Evolutionary conservation across 2,888 invertebrate genomes (phyloP).

Genomic region (Drosophila histrio): DNA sequence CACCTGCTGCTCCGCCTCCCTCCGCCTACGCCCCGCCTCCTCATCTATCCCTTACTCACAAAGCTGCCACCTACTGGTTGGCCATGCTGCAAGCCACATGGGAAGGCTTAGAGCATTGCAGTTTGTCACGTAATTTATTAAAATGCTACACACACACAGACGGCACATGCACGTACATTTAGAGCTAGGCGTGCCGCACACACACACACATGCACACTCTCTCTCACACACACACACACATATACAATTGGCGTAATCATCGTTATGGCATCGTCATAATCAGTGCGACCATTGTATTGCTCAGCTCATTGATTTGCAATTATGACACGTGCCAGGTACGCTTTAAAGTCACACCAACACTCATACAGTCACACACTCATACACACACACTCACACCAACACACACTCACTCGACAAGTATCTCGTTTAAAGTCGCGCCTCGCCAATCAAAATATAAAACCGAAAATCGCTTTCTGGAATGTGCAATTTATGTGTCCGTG

Average conservation of each 20-base stretch:
- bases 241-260: conserved; percentile 75
- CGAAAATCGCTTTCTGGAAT: conserved; percentile 4
- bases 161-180: conserved; percentile 25
- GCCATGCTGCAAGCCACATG: conserved; percentile 14
- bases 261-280: conserved; percentile 73
- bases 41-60: background rate
- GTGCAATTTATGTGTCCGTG: conserved; percentile 17
- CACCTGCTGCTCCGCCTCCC: conserved; percentile 58
- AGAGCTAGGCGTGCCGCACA: conserved; percentile 18
- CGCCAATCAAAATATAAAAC: background rate
- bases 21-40: background rate
- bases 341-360: conserved; percentile 28
- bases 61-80: background rate
- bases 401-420: background rate
- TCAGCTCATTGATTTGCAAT: conserved; percentile 78
- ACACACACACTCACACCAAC: background rate
- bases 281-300: conserved; percentile 72
- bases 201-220: conserved; percentile 20
- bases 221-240: conserved; percentile 26
- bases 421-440: conserved; percentile 5
- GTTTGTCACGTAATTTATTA: conserved; percentile 80
- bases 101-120: conserved; percentile 58
- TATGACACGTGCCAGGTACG: conserved; percentile 69
- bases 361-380: conserved; percentile 14
- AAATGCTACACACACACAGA: conserved; percentile 65